Evolutionary conservation across 2,888 invertebrate genomes (phyloP).

Genomic region (Watsonalla cultraria): DNA sequence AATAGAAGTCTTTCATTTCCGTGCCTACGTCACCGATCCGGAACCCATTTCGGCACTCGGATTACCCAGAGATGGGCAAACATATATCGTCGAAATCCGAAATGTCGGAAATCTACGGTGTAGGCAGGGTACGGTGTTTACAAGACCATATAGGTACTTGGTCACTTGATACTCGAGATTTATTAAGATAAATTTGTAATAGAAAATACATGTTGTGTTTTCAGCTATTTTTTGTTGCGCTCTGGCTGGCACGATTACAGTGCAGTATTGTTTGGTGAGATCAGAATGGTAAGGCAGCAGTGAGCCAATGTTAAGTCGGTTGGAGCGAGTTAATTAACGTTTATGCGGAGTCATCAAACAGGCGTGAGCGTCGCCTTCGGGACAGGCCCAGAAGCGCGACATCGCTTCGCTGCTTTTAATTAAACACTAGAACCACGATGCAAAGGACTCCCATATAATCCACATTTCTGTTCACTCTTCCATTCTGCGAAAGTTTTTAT

Average conservation of each 20-base stretch:
- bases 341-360: slow-evolving; percentile 58
- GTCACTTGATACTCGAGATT: too few relatives aligned
- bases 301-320: slow-evolving; percentile 35
- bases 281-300: slow-evolving; percentile 15
- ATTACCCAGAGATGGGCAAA: slow-evolving; percentile 43
- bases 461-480: slow-evolving; percentile 20
- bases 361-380: slow-evolving; percentile 34
- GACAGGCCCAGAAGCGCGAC: slow-evolving; percentile 39
- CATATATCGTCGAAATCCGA: slow-evolving; percentile 32
- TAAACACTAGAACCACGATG: slow-evolving; percentile 38
- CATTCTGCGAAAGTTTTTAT: slow-evolving; percentile 18
- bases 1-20: slow-evolving; percentile 64
- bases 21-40: slow-evolving; percentile 53
- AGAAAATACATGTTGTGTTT: too few relatives aligned
- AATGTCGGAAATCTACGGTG: slow-evolving; percentile 35
- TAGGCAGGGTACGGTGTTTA: slow-evolving; percentile 19
- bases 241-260: slow-evolving; percentile 11
- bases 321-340: slow-evolving; percentile 60
- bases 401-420: slow-evolving; percentile 47
- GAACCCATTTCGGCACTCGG: slow-evolving; percentile 54
- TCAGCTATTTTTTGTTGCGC: slow-evolving; percentile 1
- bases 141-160: slow-evolving; percentile 13
- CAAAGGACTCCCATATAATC: slow-evolving; percentile 34
- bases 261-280: slow-evolving; percentile 18
- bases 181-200: too few relatives aligned